Evolutionary conservation across 2,113 vertebrate genomes (phyloP), one percentile per base, ranked within the genome.

Genomic region (Sphyrna mokarran): DNA sequence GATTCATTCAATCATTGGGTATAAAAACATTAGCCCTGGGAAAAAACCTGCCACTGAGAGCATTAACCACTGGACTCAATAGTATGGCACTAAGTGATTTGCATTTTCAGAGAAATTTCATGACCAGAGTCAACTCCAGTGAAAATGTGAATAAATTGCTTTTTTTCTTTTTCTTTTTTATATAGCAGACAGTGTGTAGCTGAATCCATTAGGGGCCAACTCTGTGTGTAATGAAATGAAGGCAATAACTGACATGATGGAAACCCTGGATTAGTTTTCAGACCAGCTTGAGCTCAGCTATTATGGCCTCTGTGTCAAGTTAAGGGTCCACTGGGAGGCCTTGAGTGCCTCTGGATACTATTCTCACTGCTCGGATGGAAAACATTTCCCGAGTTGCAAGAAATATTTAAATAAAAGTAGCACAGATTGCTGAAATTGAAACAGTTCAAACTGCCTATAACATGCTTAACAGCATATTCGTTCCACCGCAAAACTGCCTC

Each of bases 51-150:
- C 96, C 97, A 97, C 97, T 96, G 96, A 97, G 97, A 97, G 96
- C 96, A 97, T 98, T 97, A 97, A 97, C 97, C 97, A 96, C 96
- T 96, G 96, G 96, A 96, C 96, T 96, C 96, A 96, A 96, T 97
- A 96, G 96, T 96, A 96, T 97, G 96, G 96, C 96, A 97, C 96
- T 96, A 97, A 97, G 96, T 96, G 96, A 98, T 98, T 98, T 98
- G 97, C 98, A 98, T 98, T 98, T 98, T 98, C 98, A 98, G 97
- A 98, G 97, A 97, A 97, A 97, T 97, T 97, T 97, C 97, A 96
- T 96, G 96, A 97, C 97, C 98, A 96, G 96, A 91, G 95, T 96
- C 96, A 97, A 96, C 96, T 96, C 96, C 96, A 89, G 96, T 97
- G 97, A 97, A 97, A 97, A 97, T 97, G 96, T 97, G 97, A 97